A percentile compares a stretch with the other conserved stretches of the same genome.
Conservation (phyloP, 2,888 invertebrate genomes). For the Hesperia comma region DNA sequence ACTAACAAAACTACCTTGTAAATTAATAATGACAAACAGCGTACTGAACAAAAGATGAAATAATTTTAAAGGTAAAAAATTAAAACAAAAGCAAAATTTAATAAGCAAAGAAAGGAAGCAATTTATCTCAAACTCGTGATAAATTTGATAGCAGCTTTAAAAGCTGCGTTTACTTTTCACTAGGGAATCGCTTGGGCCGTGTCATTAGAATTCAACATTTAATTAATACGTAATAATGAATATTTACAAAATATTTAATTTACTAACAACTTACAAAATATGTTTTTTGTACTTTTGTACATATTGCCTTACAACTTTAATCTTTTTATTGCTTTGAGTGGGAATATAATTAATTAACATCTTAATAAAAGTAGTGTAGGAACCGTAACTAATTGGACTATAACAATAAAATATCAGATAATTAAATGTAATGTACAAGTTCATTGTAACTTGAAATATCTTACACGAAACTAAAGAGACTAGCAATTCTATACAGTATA, state of each 20-base stretch:
- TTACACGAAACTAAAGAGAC: neutral
- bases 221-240: conserved; percentile 10
- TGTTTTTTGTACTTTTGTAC: neutral
- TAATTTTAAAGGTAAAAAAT: conserved; percentile 5
- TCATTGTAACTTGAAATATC: neutral
- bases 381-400: neutral
- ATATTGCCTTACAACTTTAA: neutral
- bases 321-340: neutral
- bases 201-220: neutral
- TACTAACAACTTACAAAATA: neutral
- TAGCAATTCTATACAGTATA: neutral
- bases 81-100: conserved; percentile 24
- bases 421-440: neutral
- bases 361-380: neutral
- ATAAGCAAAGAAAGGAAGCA: conserved; percentile 22
- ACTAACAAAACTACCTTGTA: neutral
- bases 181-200: conserved; percentile 8
- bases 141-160: conserved; percentile 30
- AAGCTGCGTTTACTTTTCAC: conserved; percentile 24
- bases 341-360: neutral
- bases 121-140: conserved; percentile 32
- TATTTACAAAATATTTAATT: neutral
- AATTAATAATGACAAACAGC: neutral
- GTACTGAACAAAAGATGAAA: neutral
- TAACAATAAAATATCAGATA: neutral